Evolutionary conservation across 2,113 vertebrate genomes (phyloP), one percentile per base, ranked within the genome.

Genomic region (Eublepharis macularius): DNA sequence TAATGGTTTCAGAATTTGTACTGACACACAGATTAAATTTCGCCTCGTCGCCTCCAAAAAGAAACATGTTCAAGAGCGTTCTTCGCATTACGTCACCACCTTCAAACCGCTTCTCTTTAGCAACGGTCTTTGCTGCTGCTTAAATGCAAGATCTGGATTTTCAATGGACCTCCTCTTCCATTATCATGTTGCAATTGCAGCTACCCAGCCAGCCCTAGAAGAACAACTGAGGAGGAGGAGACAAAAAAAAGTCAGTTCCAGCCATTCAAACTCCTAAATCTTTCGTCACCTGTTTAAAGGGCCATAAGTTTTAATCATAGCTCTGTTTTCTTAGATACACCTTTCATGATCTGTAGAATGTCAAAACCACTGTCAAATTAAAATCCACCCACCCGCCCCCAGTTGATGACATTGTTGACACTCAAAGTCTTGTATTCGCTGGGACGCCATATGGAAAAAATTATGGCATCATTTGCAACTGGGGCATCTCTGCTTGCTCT

Each of bases 401-500:
- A 47, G 69, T 79, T 89, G 81, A 85, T 87, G 76, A 76, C 26
- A 57, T 39, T 80, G n/a, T 76, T 90, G 84, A 86, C 47, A 73
- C 34, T 89, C 43, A 90, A 63, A 75, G n/a, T 0, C 0, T 77
- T 93, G 34, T 49, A 86, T 80, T 91, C 80, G 11, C 24, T 89
- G 87, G 73, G 75, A 92, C 76, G 85, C 11, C 78, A 83, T 85
- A 78, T 36, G 82, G 83, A 14, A 84, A 92, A 90, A 93, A 85
- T 85, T 12, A 0, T n/a, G n/a, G 41, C 87, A 78, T 80, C 70
- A 90, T 81, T 72, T 41, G 19, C 91, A 90, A 85, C 78, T 84
- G 43, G 6, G 41, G 39, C 39, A 49, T 72, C 63, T 63, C 72
- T 63, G 17, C 82, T 69, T 60, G 65, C 39, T 60, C 75, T 90